Evolutionary conservation across 2,797 vertebrate genomes (phyloP).

Genomic region (Anolis apletophallus): DNA sequence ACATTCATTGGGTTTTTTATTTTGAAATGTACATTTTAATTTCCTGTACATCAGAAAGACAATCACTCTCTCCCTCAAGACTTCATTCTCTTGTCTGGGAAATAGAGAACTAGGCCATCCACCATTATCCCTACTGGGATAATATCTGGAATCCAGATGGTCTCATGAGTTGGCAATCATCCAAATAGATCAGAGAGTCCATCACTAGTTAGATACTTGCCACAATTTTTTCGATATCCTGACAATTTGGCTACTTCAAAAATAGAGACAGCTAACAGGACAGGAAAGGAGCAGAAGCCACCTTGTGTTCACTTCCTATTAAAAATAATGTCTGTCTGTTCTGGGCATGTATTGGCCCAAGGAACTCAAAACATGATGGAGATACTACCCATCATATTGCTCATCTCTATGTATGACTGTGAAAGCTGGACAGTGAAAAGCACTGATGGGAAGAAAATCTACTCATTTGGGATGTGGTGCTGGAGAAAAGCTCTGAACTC

Average conservation of each 20-base stretch:
- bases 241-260: not conserved
- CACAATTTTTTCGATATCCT: not conserved
- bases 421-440: too few relatives aligned
- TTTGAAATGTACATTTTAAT: conserved; percentile 48
- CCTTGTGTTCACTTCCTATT: too few relatives aligned
- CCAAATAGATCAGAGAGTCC: not conserved
- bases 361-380: too few relatives aligned
- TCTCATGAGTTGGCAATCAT: not conserved
- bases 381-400: too few relatives aligned
- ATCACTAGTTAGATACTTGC: not conserved
- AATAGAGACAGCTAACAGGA: too few relatives aligned
- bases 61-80: not conserved
- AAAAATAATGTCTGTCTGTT: too few relatives aligned
- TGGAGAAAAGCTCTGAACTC: too few relatives aligned
- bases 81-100: not conserved
- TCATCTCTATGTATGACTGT: too few relatives aligned
- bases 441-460: too few relatives aligned
- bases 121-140: not conserved
- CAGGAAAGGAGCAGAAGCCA: too few relatives aligned
- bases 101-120: not conserved
- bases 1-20: conserved; percentile 63
- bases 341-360: too few relatives aligned
- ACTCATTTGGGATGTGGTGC: too few relatives aligned
- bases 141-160: not conserved
- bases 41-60: not conserved